Base-by-base conservation (phyloP, 2,797 vertebrate species). In the Discoglossus pictus region DNA sequence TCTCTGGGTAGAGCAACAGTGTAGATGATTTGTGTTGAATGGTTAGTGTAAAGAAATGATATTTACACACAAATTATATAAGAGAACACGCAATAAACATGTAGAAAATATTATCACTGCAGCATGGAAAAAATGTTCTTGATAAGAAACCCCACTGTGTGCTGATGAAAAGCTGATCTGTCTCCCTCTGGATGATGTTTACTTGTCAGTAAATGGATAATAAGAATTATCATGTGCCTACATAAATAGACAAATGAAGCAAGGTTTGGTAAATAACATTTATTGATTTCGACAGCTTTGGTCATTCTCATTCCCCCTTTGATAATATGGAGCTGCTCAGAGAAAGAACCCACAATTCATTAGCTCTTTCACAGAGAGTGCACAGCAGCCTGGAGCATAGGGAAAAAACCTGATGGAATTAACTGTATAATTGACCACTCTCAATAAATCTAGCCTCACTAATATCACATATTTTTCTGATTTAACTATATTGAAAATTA, bases 271-370 rank as follows among this genome's bases (percentile, higher is more conserved):
- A 65, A 59, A 71, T 46, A 59, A 8, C 21, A 24, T 71, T 62
- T 59, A 65, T 65, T 71, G 68, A 71, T 64, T 71, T 43, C 51
- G 53, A 64, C 61, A 71, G 68, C 68, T 71, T 58, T 64, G 52
- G 53, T 58, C 53, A 64, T 64, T 63, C n/a, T 64, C 68, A 59
- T 59, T 34, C 61, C 68, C 53, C 59, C 61, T 59, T 52, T 52
- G 61, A 71, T 65, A 59, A 71, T 59, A 52, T 23, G 35, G 60
- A 58, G 25, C 52, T 42, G 43, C 68, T 71, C 25, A 59, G 12
- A 51, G 50, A 52, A 21, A 38, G 44, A n/a, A 2, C 25, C 53
- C 36, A 64, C 63, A 64, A 60, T 52, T 71, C 53, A 71, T 71
- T 71, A 65, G n/a, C 15, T 71, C 46, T 52, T 53, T 71, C 61